Evolutionary conservation across 2,888 invertebrate species (phyloP), one percentile per base, ranked within the genome.

Genomic region (Mesorhabditis spiculigera): DNA sequence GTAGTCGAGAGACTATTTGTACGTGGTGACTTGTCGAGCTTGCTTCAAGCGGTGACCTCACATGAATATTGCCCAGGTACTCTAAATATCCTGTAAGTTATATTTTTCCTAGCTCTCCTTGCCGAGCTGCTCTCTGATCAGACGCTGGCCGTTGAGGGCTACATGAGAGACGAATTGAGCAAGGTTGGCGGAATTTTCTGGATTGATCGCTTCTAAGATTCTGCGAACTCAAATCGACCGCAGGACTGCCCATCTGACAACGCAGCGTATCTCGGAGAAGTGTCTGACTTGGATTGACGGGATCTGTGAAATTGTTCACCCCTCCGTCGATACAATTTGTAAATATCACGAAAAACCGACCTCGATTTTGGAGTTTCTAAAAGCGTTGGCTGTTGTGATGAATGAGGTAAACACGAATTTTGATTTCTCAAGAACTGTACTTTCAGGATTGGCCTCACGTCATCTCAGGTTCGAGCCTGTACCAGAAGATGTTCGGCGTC

Each of bases 341-440:
- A 76, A 75, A 6, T 81, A 78, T 65, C 82, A 83, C 58, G 83
- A 84, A 58, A 74, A 71, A n/a, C 68, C 82, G 4, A 78, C 78
- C 61, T 76, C 82, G 63, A 68, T 83, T 44, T 76, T 83, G 58
- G 84, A 84, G 63, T 81, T 84, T 43, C 71, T 82, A 4, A 75
- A 76, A 61, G 82, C 83, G 1, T 75, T 83, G 41, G 71, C 74
- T 13, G 71, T 72, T 5, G 71, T 82, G 0, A 70, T 83, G 67
- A 75, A 71, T 66, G 72, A 76, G 65, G 80, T 77, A 43, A 5
- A 71, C 10, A 3, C 45, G 13, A 16, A 42, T n/a, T 43, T 28
- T 10, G 28, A 6, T 10, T 50, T 66, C 13, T 45, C 0, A 10
- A 45, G 50, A 10, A 28, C 4, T 28, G 45, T 69, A 64, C 61